Evolutionary conservation across 2,113 vertebrate genomes (phyloP).

Genomic region (Aix galericulata): DNA sequence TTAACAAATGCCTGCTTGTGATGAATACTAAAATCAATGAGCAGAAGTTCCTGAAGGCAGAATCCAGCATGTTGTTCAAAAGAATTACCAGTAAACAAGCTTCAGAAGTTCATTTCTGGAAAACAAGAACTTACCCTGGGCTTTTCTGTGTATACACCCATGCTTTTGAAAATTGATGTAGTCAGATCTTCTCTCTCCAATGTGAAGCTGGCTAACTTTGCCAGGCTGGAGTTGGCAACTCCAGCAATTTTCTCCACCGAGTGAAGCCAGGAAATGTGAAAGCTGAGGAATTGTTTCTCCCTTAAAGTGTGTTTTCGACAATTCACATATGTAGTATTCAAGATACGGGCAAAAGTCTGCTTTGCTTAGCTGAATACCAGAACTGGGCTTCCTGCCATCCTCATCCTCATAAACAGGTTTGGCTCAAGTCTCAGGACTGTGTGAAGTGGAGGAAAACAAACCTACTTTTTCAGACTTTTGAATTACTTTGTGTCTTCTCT

Average conservation of each 20-base stretch:
- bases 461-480: not conserved
- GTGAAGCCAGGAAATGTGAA: conserved; percentile 17
- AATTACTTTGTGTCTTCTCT: not conserved
- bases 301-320: conserved; percentile 11
- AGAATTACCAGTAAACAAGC: not conserved
- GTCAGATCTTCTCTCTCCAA: not conserved
- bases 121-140: not conserved
- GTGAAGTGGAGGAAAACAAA: not conserved
- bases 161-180: not conserved
- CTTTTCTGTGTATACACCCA: not conserved
- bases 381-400: conserved; percentile 19
- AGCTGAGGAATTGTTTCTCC: not conserved
- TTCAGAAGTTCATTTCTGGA: not conserved
- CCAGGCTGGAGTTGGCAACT: conserved; percentile 24
- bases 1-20: not conserved
- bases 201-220: not conserved
- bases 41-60: not conserved
- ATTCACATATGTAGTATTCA: not conserved
- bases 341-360: not conserved
- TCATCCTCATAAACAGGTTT: not conserved
- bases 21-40: not conserved
- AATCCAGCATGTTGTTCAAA: not conserved
- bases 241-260: conserved; percentile 4
- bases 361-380: conserved; percentile 13
- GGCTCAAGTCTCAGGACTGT: not conserved